phyloP scores from a whole-genome alignment of 2,113 vertebrate genomes.

The Mirounga angustirostris region DNA sequence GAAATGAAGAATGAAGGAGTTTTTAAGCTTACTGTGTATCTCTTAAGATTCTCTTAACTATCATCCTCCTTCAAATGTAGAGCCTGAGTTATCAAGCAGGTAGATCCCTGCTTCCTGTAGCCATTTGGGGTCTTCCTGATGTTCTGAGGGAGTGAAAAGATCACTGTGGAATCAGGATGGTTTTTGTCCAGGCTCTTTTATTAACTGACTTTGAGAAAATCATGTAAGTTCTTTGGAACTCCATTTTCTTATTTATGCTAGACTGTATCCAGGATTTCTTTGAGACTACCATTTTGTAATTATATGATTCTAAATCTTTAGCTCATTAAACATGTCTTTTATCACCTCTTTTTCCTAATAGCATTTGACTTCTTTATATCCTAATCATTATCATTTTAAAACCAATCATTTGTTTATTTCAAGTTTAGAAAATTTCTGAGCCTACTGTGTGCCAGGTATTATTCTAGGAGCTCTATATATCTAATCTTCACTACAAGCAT shows the following conservation, averaged over 20 bases:
- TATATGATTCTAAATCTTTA: constrained; percentile 42
- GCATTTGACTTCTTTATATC: background rate
- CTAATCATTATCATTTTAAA: constrained; percentile 28
- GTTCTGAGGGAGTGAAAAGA: background rate
- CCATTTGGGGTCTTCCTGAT: background rate
- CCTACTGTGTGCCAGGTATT: background rate
- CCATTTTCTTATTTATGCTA: background rate
- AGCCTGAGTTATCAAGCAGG: background rate
- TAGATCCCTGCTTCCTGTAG: background rate
- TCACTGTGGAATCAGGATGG: background rate
- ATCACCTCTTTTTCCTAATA: background rate
- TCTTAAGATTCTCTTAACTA: background rate
- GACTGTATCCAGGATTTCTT: background rate
- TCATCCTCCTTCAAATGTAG: background rate
- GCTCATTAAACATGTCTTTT: constrained; percentile 33
- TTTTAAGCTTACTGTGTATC: background rate
- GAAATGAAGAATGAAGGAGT: background rate
- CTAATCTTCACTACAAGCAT: background rate
- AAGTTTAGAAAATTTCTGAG: constrained; percentile 1
- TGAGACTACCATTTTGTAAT: constrained; percentile 23
- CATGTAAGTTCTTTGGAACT: background rate
- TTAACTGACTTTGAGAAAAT: background rate
- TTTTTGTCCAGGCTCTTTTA: background rate
- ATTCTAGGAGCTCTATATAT: background rate
- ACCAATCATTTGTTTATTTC: background rate